A percentile compares a stretch with the other conserved stretches of the same genome.
phyloP scores from a whole-genome alignment of 2,113 vertebrate species.

The Heteronetta atricapilla region DNA sequence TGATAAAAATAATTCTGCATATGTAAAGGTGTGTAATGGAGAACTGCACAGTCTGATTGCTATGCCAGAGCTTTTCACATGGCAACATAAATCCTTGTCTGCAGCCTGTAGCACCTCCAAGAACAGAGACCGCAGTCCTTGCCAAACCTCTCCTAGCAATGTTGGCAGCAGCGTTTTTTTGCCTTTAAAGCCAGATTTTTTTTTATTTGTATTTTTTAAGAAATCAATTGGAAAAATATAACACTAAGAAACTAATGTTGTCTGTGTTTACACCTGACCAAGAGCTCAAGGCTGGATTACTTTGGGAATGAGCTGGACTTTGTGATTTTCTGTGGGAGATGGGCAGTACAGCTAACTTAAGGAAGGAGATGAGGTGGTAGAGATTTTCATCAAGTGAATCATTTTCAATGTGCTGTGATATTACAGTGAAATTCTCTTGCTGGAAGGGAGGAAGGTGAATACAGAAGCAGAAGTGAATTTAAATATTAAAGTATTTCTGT shows the following conservation, averaged over 20 bases:
- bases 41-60: neutral
- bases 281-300: neutral
- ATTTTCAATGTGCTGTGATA: neutral
- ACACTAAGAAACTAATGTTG: neutral
- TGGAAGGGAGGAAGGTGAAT: neutral
- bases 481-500: neutral
- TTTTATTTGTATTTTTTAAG: neutral
- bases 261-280: conserved; percentile 6
- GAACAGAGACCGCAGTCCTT: neutral
- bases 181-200: conserved; percentile 6
- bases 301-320: neutral
- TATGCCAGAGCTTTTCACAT: neutral
- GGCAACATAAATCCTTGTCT: neutral
- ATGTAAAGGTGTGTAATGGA: neutral
- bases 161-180: neutral
- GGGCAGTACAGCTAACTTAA: neutral
- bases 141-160: neutral
- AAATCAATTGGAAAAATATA: neutral
- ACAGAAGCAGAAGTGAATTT: neutral
- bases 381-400: neutral
- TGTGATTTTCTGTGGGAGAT: neutral
- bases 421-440: neutral
- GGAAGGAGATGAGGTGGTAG: neutral
- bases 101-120: neutral
- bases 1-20: neutral